Base-by-base conservation (phyloP, 2,888 invertebrate species). In the Ophraella communa region DNA sequence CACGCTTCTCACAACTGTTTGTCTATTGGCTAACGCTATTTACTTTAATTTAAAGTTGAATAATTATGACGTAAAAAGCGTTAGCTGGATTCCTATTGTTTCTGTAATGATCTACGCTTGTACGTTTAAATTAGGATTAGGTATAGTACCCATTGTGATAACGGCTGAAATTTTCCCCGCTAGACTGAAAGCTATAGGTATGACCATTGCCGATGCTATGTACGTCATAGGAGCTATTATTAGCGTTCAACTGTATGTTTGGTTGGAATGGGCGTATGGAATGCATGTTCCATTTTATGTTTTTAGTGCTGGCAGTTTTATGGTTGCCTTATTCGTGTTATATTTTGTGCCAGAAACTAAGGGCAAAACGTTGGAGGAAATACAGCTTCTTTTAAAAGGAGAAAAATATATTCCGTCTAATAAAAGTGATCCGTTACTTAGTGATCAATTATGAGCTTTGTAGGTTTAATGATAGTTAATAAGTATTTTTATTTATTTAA, bases 141-240 rank as follows among this genome's bases (percentile, higher is more conserved):
- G 82, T 1, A 75, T 81, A 56, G 80, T 82, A 1, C 82, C 82
- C 0, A 80, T 81, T 45, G 79, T 82, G 11, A 74, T 81, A 59
- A 80, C 80, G 1, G 80, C 79, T 0, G 82, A 82, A 69, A 62
- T 82, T n/a, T 82, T 82, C 64, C 78, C 81, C 1, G 77, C 81
- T 1, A 79, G 78, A 51, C 77, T 82, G 5, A 82, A 82, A 73
- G 81, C 81, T 1, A 76, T 79, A 65, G 80, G 80, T 1, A 80
- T 81, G 80, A 80, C 81, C 0, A 44, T 79, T 44, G 76, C 80
- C 1, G 81, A 81, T 56, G 76, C 75, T 2, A 76, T 78, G 69
- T 81, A 80, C 62, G 80, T 80, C 1, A 61, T 77, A 3, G 78
- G 78, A 21, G 78, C 76, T n/a, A 70, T 78, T 5, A 53, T 79